Base-by-base conservation (phyloP, 2,888 invertebrate genomes). In the Hydriomena furcata region DNA sequence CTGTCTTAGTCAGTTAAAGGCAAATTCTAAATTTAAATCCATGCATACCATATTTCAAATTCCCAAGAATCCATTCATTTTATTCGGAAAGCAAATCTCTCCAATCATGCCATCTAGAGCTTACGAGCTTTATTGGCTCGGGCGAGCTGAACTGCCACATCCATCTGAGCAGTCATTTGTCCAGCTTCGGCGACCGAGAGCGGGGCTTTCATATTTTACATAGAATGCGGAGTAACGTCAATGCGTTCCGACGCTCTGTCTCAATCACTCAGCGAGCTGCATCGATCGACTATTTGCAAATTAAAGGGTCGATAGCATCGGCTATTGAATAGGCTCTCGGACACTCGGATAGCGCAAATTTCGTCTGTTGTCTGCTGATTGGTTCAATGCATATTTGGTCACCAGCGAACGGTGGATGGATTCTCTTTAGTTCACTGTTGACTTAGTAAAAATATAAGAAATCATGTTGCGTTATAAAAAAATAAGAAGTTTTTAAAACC, bases 191-290 rank as follows among this genome's bases (percentile, higher is more conserved):
- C 60, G 36, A 32, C 37, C 71, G 52, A 71, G 63, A 76, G 77
- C 72, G 69, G 73, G 73, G 73, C 80, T 77, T 84, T 87, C 86
- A 87, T 87, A 88, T 88, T 89, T 89, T 84, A 87, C 89, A 90
- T 89, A 89, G 86, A 89, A 90, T 87, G 83, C 82, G 65, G 68
- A 58, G 77, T 73, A 66, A 80, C 80, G 85, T 83, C 86, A 80
- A 81, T 84, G 79, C 74, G 58, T 61, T 63, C 66, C 66, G 71
- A 70, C 69, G 68, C 76, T 79, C 79, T 71, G 76, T 74, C 83
- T 83, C 85, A 84, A 88, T 89, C 89, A 88, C 83, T 87, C 86
- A 79, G 66, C 61, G 60, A 59, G 61, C 70, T 69, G 65, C 70
- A 77, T 76, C 79, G 75, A 76, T 74, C 73, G 73, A 71, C 66